A percentile compares a stretch with the other conserved stretches of the same genome.
phyloP scores from a whole-genome alignment of 2,113 vertebrate genomes.

The Oenanthe melanoleuca region DNA sequence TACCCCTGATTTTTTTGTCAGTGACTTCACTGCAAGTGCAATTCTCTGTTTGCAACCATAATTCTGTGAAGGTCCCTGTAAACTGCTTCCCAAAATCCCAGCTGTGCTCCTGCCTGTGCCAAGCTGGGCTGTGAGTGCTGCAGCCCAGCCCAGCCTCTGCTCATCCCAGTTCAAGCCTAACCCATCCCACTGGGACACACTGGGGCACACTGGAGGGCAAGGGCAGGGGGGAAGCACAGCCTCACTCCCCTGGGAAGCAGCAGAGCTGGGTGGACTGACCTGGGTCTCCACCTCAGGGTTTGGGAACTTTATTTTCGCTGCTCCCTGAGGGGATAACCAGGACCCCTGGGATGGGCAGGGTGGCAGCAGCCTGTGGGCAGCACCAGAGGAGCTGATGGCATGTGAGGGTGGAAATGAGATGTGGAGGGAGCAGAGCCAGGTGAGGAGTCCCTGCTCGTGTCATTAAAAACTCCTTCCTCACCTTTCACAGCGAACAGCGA shows the following conservation, averaged over 20 bases:
- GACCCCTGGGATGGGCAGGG: background rate
- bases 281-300: rapidly evolving
- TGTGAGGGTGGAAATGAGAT: background rate
- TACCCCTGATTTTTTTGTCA: background rate
- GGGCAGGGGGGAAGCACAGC: background rate
- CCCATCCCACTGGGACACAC: background rate
- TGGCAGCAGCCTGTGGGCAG: background rate
- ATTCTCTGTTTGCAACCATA: background rate
- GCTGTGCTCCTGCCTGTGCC: background rate
- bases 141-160: background rate
- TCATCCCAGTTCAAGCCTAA: background rate
- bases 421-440: background rate
- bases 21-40: background rate
- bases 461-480: background rate
- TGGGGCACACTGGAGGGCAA: background rate
- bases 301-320: rapidly evolving
- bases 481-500: background rate
- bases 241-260: background rate
- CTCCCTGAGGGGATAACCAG: rapidly evolving
- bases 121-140: rapidly evolving
- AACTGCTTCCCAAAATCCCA: background rate
- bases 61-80: background rate
- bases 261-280: background rate
- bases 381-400: rapidly evolving
- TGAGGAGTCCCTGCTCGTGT: rapidly evolving